Conservation (phyloP, 2,888 invertebrate genomes). For the Eupeodes latifasciatus region DNA sequence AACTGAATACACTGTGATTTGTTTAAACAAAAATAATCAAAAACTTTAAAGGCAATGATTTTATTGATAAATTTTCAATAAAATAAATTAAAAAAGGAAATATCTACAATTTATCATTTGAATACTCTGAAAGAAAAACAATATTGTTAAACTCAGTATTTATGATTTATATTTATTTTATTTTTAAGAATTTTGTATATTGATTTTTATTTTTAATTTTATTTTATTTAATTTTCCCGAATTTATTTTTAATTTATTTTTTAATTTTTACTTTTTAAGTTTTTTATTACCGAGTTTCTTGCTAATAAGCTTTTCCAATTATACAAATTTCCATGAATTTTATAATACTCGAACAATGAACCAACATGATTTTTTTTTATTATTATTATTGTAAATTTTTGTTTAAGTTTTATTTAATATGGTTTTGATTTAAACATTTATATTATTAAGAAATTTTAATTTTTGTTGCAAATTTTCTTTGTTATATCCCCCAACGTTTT, state of each 20-base stretch:
- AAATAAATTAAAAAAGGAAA: constrained; percentile 16
- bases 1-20: constrained; percentile 68
- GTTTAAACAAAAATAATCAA: constrained; percentile 26
- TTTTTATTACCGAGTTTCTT: constrained; percentile 16
- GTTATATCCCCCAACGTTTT: constrained; percentile 65
- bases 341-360: constrained; percentile 49
- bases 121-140: constrained; percentile 36
- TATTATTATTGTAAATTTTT: not conserved
- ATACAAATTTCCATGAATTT: constrained; percentile 50
- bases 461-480: constrained; percentile 76
- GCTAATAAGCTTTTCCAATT: constrained; percentile 57
- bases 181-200: constrained; percentile 27
- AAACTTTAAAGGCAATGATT: constrained; percentile 73
- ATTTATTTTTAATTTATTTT: constrained; percentile 22
- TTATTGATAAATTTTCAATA: constrained; percentile 46
- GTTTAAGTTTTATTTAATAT: constrained; percentile 3
- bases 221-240: constrained; percentile 34
- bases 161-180: constrained; percentile 12
- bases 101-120: constrained; percentile 35
- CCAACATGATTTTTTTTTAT: constrained; percentile 17
- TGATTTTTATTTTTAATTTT: constrained; percentile 33
- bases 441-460: constrained; percentile 42
- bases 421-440: constrained; percentile 26
- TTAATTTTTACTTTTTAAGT: constrained; percentile 40
- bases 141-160: constrained; percentile 24